Conservation (phyloP, 2,888 invertebrate genomes). For the Eremobia ochroleuca region DNA sequence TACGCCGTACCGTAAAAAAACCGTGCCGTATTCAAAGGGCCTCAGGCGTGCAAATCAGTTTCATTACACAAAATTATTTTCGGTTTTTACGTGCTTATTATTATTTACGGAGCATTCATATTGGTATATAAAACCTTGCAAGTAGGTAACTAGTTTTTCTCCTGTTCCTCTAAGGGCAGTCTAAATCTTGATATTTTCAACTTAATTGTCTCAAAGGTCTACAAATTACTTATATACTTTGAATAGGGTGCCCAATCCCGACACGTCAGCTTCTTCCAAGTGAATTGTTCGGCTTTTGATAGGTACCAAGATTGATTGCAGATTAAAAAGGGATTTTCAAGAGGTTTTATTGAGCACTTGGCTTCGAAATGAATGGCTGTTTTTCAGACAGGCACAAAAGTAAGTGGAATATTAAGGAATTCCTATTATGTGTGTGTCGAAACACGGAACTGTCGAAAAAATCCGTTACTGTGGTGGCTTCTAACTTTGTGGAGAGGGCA, state of each 20-base stretch:
- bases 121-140: neutral
- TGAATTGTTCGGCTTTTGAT: slow-evolving; percentile 51
- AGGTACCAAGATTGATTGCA: slow-evolving; percentile 48
- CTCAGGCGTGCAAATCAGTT: neutral
- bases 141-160: neutral
- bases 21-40: too few species aligned
- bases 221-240: slow-evolving; percentile 48
- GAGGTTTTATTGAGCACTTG: slow-evolving; percentile 28
- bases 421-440: neutral
- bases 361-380: slow-evolving; percentile 16
- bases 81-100: too few species aligned
- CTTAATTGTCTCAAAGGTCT: slow-evolving; percentile 25
- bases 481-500: neutral
- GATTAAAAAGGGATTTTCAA: slow-evolving; percentile 51
- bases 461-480: neutral
- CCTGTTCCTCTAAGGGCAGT: neutral
- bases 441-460: too few species aligned
- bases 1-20: too few species aligned
- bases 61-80: slow-evolving; percentile 11
- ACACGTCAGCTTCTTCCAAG: slow-evolving; percentile 51
- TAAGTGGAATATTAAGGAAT: slow-evolving; percentile 2
- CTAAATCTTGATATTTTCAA: slow-evolving; percentile 15
- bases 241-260: slow-evolving; percentile 28
- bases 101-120: too few species aligned
- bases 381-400: slow-evolving; percentile 6